Conservation (phyloP, 2,888 invertebrate species). For the Endotricha flammealis region DNA sequence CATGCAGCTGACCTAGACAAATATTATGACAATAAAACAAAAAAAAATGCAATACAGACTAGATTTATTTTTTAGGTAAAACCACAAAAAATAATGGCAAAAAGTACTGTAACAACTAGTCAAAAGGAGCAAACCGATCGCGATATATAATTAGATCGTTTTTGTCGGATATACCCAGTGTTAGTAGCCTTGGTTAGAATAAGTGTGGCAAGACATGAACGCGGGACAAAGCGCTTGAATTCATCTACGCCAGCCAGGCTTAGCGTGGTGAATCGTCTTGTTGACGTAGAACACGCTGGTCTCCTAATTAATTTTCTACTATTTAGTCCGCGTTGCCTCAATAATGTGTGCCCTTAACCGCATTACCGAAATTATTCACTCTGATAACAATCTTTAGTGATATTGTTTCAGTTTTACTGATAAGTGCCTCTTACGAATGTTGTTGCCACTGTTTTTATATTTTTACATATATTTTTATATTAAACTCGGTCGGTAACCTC, state of each 20-base stretch:
- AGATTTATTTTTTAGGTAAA: too few species aligned
- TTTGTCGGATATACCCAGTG: slow-evolving; percentile 2
- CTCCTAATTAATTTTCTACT: neutral
- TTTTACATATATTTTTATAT: too few species aligned
- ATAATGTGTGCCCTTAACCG: slow-evolving; percentile 2
- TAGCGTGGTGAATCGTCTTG: slow-evolving; percentile 21
- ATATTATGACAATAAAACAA: too few species aligned
- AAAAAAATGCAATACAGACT: too few species aligned
- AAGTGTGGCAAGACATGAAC: slow-evolving; percentile 17
- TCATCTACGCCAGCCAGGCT: slow-evolving; percentile 14
- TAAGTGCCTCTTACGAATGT: too few species aligned
- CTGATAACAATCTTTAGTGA: slow-evolving; percentile 4
- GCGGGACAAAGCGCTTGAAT: slow-evolving; percentile 18
- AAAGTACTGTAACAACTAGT: too few species aligned
- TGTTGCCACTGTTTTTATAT: too few species aligned
- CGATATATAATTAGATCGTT: neutral
- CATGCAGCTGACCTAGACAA: too few species aligned
- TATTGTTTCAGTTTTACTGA: slow-evolving; percentile 1
- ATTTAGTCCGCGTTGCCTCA: neutral
- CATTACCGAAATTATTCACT: slow-evolving; percentile 6
- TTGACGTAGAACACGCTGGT: slow-evolving; percentile 19
- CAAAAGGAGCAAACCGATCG: too few species aligned
- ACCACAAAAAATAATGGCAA: too few species aligned
- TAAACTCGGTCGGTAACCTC: too few species aligned
- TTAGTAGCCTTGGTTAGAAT: slow-evolving; percentile 16